These are phyloP conservation scores for Beaufortia kweichowensis DNA, from an alignment of 2,113 vertebrate genomes.

Conservation along the genomic window DNA sequence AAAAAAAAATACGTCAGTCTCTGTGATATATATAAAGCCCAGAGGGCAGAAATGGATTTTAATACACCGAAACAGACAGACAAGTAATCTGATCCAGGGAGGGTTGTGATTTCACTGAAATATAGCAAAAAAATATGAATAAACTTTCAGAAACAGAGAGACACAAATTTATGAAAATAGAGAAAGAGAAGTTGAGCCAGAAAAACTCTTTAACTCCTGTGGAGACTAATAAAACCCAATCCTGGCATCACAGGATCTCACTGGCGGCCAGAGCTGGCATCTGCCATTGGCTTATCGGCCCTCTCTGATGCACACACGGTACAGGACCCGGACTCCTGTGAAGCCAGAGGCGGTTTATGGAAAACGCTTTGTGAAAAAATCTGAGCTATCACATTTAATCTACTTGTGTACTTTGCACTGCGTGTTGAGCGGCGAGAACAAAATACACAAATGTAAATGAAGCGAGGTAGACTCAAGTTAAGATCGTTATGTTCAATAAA, in stretches of 20 bases:
- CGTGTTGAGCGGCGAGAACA: background rate
- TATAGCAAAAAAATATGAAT: background rate
- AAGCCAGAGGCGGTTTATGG: conserved; percentile 19
- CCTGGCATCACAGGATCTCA: conserved; percentile 1
- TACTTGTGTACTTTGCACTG: conserved; percentile 19
- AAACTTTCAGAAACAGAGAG: conserved; percentile 7
- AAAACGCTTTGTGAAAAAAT: conserved; percentile 25
- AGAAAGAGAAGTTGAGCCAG: background rate
- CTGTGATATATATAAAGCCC: background rate
- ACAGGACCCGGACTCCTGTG: background rate
- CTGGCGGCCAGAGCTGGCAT: background rate
- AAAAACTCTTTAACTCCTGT: background rate
- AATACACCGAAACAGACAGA: background rate
- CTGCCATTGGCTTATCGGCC: conserved; percentile 23
- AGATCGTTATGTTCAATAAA: conserved; percentile 17
- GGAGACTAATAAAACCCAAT: conserved; percentile 11
- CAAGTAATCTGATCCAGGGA: background rate
- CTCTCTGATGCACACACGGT: background rate
- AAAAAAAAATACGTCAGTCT: background rate
- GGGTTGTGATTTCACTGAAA: conserved; percentile 2
- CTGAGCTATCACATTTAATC: conserved; percentile 23
- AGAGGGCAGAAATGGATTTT: background rate
- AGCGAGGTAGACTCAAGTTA: conserved; percentile 9
- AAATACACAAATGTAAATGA: conserved; percentile 35
- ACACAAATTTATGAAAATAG: background rate